These are phyloP conservation scores for Varroa destructor DNA, from an alignment of 1,140 invertebrate genomes.

Conservation along the genomic window DNA sequence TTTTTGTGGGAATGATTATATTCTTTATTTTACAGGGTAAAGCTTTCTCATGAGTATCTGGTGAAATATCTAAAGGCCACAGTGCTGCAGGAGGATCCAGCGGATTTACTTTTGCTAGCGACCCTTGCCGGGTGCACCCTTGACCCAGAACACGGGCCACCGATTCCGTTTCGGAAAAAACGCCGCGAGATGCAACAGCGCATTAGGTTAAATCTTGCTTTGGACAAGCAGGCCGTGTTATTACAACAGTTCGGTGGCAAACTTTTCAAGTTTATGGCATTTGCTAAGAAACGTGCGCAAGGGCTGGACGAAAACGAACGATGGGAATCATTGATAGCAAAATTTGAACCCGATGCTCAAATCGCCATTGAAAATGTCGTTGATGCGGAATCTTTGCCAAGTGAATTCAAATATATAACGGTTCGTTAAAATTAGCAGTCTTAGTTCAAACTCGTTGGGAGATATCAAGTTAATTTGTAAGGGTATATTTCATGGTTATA, in stretches of 20 bases:
- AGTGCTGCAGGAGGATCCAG: too few relatives aligned
- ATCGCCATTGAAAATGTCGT: conserved; percentile 15
- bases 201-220: background rate
- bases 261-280: background rate
- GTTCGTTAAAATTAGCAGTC: background rate
- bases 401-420: conserved; percentile 7
- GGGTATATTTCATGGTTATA: too few relatives aligned
- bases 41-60: too few relatives aligned
- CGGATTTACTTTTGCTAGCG: too few relatives aligned
- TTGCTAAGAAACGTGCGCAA: background rate
- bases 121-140: too few relatives aligned
- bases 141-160: too few relatives aligned
- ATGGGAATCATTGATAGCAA: conserved; percentile 4
- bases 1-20: too few relatives aligned
- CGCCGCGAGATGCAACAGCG: conserved; percentile 4
- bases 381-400: background rate
- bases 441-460: too few relatives aligned
- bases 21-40: too few relatives aligned
- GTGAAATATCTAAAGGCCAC: too few relatives aligned
- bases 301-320: conserved; percentile 5
- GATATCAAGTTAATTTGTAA: too few relatives aligned
- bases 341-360: background rate
- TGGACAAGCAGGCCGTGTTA: background rate
- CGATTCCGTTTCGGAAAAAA: background rate
- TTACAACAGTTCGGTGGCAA: conserved; percentile 4